Evolutionary conservation across 2,888 invertebrate genomes (phyloP).

Genomic region (Phyto melanocephala): DNA sequence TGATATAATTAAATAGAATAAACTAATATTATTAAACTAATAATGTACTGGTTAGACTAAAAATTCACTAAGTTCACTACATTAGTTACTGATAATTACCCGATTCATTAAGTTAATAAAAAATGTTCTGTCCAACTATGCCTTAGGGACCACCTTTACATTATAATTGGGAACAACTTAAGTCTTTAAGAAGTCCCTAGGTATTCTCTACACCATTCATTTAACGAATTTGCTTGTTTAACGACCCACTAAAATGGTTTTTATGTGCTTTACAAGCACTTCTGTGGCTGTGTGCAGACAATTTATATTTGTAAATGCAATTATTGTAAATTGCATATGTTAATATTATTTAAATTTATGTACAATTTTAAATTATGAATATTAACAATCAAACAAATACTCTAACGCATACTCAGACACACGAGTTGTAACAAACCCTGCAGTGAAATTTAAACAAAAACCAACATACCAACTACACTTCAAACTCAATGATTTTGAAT

Average conservation of each 20-base stretch:
- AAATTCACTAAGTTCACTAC: too few species aligned
- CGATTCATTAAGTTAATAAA: too few species aligned
- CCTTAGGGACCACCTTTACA: too few species aligned
- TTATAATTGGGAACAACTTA: too few species aligned
- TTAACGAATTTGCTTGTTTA: not conserved
- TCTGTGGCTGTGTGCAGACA: slow-evolving; percentile 10
- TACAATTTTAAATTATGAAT: slow-evolving; percentile 48
- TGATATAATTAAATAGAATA: too few species aligned
- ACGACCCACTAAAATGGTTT: not conserved
- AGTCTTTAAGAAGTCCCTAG: too few species aligned
- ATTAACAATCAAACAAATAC: slow-evolving; percentile 16
- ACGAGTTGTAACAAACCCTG: not conserved
- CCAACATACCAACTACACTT: not conserved
- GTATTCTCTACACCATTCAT: too few species aligned
- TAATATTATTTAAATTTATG: slow-evolving; percentile 57
- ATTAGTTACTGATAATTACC: too few species aligned
- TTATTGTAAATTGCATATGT: slow-evolving; percentile 59
- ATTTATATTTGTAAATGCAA: slow-evolving; percentile 52
- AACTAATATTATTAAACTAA: too few species aligned
- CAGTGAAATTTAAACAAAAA: not conserved
- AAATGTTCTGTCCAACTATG: too few species aligned
- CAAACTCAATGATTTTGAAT: slow-evolving; percentile 18
- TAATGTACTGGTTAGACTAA: too few species aligned
- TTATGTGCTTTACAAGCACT: slow-evolving; percentile 8
- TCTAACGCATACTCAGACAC: not conserved